Percentiles rank a stretch among this genome's conserved stretches.
phyloP scores from a whole-genome alignment of 2,113 vertebrate genomes.

The Ceyx margarethae region DNA sequence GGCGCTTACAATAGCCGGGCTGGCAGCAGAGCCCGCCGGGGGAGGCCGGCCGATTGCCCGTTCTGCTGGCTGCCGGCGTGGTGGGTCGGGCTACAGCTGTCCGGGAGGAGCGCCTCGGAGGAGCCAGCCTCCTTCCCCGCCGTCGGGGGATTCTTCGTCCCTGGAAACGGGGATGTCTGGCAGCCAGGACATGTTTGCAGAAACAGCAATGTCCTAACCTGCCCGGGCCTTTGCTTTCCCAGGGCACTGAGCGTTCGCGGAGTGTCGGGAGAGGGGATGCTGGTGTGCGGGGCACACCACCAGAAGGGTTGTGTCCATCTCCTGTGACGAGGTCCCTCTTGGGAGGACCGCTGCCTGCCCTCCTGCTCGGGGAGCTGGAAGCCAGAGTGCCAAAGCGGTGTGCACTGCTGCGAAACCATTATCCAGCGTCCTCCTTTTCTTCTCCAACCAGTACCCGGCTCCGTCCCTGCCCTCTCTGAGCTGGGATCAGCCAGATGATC shows the following conservation, averaged over 20 bases:
- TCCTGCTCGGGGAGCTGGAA: background rate
- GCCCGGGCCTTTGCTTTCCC: background rate
- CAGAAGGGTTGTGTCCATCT: rapidly evolving
- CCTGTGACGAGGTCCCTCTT: rapidly evolving
- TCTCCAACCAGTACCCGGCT: constrained; percentile 8
- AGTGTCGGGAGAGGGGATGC: background rate
- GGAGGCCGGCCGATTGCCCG: background rate
- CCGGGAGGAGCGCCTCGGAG: background rate
- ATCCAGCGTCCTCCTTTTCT: background rate
- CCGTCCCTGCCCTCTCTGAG: constrained; percentile 45
- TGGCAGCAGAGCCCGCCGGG: background rate
- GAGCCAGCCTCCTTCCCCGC: background rate
- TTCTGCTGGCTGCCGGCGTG: background rate
- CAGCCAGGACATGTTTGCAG: background rate
- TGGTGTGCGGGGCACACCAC: too few relatives aligned
- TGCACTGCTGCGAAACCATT: background rate
- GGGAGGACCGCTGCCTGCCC: rapidly evolving
- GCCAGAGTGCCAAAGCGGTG: background rate
- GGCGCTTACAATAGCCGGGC: background rate
- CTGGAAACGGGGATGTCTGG: background rate
- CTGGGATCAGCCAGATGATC: constrained; percentile 72
- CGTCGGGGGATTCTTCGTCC: background rate
- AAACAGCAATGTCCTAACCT: background rate
- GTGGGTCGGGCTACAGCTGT: background rate
- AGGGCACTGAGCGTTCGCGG: background rate